Conservation (phyloP, 2,797 vertebrate genomes). For the Enteromius mattozi region DNA sequence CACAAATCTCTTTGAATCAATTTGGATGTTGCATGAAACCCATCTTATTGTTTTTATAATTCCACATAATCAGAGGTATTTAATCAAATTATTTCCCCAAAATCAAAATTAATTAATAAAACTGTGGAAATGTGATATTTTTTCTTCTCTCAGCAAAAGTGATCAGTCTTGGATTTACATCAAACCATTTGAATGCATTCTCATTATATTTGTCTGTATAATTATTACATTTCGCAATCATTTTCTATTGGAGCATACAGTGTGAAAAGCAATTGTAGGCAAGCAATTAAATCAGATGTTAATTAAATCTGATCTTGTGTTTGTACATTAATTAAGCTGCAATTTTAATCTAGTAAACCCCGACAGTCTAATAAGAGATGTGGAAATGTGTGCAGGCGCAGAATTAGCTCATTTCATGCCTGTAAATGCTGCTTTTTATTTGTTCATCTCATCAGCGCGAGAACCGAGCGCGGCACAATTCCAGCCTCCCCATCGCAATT, state of each 20-base stretch:
- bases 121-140: conserved; percentile 75
- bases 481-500: conserved; percentile 29
- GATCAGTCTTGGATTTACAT: conserved; percentile 76
- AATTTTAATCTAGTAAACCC: conserved; percentile 85
- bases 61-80: conserved; percentile 73
- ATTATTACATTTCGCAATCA: conserved; percentile 73
- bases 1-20: conserved; percentile 14
- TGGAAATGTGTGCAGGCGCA: conserved; percentile 72
- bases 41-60: conserved; percentile 39
- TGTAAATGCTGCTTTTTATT: conserved; percentile 72
- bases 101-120: conserved; percentile 65
- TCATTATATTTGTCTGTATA: conserved; percentile 76
- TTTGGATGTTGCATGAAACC: conserved; percentile 43
- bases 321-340: conserved; percentile 84
- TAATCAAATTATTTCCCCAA: conserved; percentile 81
- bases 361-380: conserved; percentile 76
- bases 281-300: conserved; percentile 86
- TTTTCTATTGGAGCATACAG: conserved; percentile 74
- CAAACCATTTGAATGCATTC: conserved; percentile 71
- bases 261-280: conserved; percentile 76
- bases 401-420: conserved; percentile 84
- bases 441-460: conserved; percentile 54
- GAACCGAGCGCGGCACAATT: conserved; percentile 34
- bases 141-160: conserved; percentile 74
- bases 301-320: conserved; percentile 88